A percentile compares a stretch with the other conserved stretches of the same genome.
Evolutionary conservation across 2,113 vertebrate species (phyloP).

Genomic region (Gracilinanus agilis): DNA sequence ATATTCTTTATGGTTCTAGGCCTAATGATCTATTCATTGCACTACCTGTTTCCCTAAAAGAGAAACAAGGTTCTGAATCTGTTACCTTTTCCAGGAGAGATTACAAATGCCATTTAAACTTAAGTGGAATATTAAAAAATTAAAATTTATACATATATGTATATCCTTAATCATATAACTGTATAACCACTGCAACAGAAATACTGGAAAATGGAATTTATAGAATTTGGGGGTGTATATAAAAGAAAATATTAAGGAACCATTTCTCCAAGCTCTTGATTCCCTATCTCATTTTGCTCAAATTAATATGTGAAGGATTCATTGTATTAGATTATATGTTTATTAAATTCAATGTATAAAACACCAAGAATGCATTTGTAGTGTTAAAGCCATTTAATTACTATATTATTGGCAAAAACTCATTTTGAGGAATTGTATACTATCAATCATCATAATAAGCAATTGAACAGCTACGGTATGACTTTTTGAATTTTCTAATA

Average conservation of each 20-base stretch:
- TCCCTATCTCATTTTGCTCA: conserved; percentile 45
- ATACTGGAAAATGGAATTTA: conserved; percentile 46
- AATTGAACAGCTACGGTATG: neutral
- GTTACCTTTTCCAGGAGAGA: neutral
- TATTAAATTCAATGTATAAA: conserved; percentile 59
- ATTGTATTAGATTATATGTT: conserved; percentile 44
- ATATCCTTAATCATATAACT: conserved; percentile 19
- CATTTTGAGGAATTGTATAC: conserved; percentile 42
- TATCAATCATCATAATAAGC: conserved; percentile 19
- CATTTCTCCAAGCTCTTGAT: conserved; percentile 43
- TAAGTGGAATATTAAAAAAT: neutral
- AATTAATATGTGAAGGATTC: conserved; percentile 33
- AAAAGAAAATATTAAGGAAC: conserved; percentile 25
- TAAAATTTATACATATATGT: conserved; percentile 26
- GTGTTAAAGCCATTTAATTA: conserved; percentile 46
- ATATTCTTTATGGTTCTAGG: neutral
- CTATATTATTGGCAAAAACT: conserved; percentile 44
- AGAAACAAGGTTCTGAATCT: neutral
- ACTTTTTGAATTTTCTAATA: conserved; percentile 3
- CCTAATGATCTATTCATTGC: neutral
- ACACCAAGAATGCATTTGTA: conserved; percentile 35
- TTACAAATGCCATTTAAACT: neutral
- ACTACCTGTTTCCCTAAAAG: neutral
- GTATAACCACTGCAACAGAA: conserved; percentile 25
- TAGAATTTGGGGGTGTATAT: conserved; percentile 33